Evolutionary conservation across 2,888 invertebrate genomes (phyloP), one percentile per base, ranked within the genome.

Genomic region (Abrostola tripartita): DNA sequence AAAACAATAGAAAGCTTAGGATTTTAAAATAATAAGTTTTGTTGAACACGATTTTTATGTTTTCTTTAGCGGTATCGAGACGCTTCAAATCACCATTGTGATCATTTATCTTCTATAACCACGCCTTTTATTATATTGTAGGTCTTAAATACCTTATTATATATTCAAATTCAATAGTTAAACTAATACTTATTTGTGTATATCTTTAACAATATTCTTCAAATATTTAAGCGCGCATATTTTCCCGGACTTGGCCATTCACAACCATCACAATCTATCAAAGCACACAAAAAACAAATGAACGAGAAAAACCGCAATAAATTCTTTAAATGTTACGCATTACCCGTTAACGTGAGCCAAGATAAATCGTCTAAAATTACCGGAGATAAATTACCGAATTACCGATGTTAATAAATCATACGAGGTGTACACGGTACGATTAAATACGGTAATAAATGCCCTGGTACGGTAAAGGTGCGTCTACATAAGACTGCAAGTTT

Each of bases 321-420:
- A 54, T 61, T 53, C 42, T 38, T 38, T 1, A 38, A 59, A 53
- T 62, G 65, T 49, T 40, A 50, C 57, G 8, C n/a, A 10, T 37
- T 52, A 57, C 52, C 55, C 53, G 66, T 65, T 70, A 68, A 74
- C 66, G 71, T 61, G 37, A 35, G 62, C 44, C 44, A 65, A 69
- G 67, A 74, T 74, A 67, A 74, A 78, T 78, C 58, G 58, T 69
- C 53, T 55, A 58, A 65, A 79, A 76, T 70, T 68, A 79, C 68
- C 58, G 61, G 61, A 74, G 68, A 77, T 74, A 65, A 67, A 78
- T 78, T 65, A 73, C 57, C 53, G 53, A 76, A 76, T 62, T 65
- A 76, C 65, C 44, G 67, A 65, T 68, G 73, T 53, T 58, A 68
- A 78, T 79, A 79, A 79, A 79, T 79, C 79, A 79, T 73, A 56